Evolutionary conservation across 2,113 vertebrate genomes (phyloP), one percentile per base, ranked within the genome.

Genomic region (Chascanopsetta lugubris): DNA sequence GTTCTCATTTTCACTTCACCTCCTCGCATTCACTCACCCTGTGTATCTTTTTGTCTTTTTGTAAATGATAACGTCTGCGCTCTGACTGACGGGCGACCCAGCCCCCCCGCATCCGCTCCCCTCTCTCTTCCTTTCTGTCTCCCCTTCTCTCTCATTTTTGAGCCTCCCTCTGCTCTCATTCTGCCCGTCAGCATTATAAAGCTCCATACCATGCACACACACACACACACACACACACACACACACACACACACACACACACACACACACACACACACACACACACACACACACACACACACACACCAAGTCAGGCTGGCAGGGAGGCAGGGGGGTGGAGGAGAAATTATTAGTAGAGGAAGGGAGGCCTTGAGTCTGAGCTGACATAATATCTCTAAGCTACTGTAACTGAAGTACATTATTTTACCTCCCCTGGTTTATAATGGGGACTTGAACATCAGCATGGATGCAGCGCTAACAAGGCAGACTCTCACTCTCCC

Each of bases 151-250:
- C 77, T 73, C 75, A 73, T 68, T 81, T 82, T 3, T 25, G 26
- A 83, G 72, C 73, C 77, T 85, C 73, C 68, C 67, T 77, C 76
- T 85, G 85, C 77, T 83, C 86, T 80, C 80, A 87, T 86, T 88
- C 86, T 88, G 87, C 88, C 88, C 36, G 75, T 90, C 88, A 90
- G 87, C 84, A 87, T 89, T 87, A 90, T 83, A 75, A 69, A 80
- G 72, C 70, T 58, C 61, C 60, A 68, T 84, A 77, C 70, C 61
- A 74, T 60, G 61, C 9, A 49, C 71, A 62, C 61, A 40, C 71
- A 63, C 65, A 42, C 57, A 40, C 42, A 24, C 32, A 22, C 55
- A 60, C 40, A 21, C 27, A 55, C 42, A 50, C 42, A 24, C 32
- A 22, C 55, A 60, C 40, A 21, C 27, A 55, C 42, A 50, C 61